Evolutionary conservation across 2,888 invertebrate species (phyloP), one percentile per base, ranked within the genome.

Genomic region (Chouioia cunea): DNA sequence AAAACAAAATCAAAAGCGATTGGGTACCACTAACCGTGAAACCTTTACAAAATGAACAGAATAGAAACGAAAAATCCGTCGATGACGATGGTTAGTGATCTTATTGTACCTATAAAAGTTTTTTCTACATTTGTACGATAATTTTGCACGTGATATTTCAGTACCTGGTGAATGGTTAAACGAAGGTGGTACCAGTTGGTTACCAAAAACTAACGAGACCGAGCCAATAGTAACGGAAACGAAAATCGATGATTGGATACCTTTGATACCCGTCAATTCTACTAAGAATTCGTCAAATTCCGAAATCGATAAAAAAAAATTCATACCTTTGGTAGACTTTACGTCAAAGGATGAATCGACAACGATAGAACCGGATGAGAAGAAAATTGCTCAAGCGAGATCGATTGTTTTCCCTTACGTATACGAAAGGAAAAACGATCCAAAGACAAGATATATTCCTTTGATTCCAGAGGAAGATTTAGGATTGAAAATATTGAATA

Each of bases 381-480:
- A 74, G 22, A 77, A 76, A 53, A 2, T 67, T 8, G 16, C 73
- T 36, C 59, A 73, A 15, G 64, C 72, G 20, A 76, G 78, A 23
- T 72, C 81, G 2, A 80, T 84, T 72, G 76, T 82, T 3, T 84
- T 84, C 65, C 85, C 85, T 1, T 85, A 85, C 67, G 81, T 81
- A 3, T 85, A 85, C 70, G 85, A 84, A 50, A 79, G 80, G n/a
- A 80, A 79, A 59, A 82, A 79, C 22, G 84, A 85, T 74, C 82
- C 81, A 0, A 77, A 80, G 62, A 85, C 85, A n/a, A 81, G 83
- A 47, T 85, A 85, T 60, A 85, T 85, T 70, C 85, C 85, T n/a
- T 65, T 85, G 50, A 76, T 83, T 27, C 82, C 84, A 0, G 80
- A 81, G 22, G 83, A 83, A 47, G 85, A 85, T 44, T 74, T 85